phyloP scores from a whole-genome alignment of 2,797 vertebrate genomes.

The Gobio occitaniae region DNA sequence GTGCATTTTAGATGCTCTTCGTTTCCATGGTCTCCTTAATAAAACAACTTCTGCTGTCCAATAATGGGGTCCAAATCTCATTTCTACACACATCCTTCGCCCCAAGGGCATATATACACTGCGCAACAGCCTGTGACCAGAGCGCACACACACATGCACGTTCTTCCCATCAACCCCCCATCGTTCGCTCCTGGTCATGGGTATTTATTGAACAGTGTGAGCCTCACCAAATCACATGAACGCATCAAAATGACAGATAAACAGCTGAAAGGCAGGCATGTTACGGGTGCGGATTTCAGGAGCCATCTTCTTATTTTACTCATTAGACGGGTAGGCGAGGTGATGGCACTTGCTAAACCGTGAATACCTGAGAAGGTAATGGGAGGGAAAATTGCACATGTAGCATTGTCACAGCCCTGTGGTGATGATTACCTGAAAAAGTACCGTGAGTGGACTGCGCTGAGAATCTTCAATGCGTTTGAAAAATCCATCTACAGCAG shows the following conservation, averaged over 20 bases:
- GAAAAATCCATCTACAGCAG: slow-evolving; percentile 1
- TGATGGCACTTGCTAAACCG: slow-evolving; percentile 26
- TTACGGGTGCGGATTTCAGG: slow-evolving; percentile 63
- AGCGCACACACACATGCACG: slow-evolving; percentile 36
- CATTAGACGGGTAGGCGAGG: slow-evolving; percentile 36
- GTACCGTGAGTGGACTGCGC: slow-evolving; percentile 21
- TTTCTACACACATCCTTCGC: slow-evolving; percentile 55
- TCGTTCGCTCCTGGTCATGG: slow-evolving; percentile 10
- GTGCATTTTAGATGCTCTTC: slow-evolving; percentile 62
- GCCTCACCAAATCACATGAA: slow-evolving; percentile 66
- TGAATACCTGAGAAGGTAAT: slow-evolving; percentile 38
- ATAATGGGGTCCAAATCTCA: slow-evolving; percentile 59
- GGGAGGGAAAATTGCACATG: slow-evolving; percentile 55
- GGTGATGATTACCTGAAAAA: slow-evolving; percentile 38
- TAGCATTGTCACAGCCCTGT: slow-evolving; percentile 51
- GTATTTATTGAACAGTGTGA: slow-evolving; percentile 62
- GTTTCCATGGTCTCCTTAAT: slow-evolving; percentile 63
- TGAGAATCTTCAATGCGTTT: slow-evolving; percentile 6
- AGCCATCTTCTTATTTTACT: slow-evolving; percentile 65
- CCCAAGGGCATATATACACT: slow-evolving; percentile 45
- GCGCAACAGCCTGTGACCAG: slow-evolving; percentile 50
- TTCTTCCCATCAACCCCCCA: slow-evolving; percentile 25
- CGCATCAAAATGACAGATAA: slow-evolving; percentile 65
- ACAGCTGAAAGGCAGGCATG: slow-evolving; percentile 45
- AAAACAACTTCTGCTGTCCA: slow-evolving; percentile 65